A percentile compares a stretch with the other conserved stretches of the same genome.
Evolutionary conservation across 2,113 vertebrate species (phyloP).

Genomic region (Phylloscopus trochiloides): DNA sequence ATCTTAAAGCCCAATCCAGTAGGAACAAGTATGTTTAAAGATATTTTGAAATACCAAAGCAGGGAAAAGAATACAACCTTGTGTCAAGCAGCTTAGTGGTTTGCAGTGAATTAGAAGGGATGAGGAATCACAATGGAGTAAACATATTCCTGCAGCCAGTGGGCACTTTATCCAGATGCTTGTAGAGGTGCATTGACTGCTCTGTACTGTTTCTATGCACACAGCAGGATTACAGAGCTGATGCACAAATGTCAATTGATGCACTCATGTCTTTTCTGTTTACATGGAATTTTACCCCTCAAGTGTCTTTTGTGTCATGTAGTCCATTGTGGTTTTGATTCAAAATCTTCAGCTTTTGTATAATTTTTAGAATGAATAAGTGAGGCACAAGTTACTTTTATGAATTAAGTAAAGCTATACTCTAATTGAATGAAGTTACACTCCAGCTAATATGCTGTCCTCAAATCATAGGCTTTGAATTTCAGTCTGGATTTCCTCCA

Average conservation of each 20-base stretch:
- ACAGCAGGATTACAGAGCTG: background rate
- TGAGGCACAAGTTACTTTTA: background rate
- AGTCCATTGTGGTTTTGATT: background rate
- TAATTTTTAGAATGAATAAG: background rate
- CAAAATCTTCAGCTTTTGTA: background rate
- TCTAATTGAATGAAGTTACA: background rate
- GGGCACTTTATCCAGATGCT: background rate
- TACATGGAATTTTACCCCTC: background rate
- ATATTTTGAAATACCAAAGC: background rate
- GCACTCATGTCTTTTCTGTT: background rate
- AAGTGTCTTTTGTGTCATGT: background rate
- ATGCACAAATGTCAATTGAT: background rate
- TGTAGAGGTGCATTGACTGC: background rate
- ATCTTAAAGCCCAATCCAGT: background rate
- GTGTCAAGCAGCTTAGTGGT: background rate
- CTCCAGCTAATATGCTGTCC: background rate
- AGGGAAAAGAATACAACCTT: background rate
- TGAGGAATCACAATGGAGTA: background rate
- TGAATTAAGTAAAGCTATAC: background rate
- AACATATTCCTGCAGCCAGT: background rate
- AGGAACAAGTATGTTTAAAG: background rate
- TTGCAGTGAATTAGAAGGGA: background rate
- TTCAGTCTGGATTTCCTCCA: background rate
- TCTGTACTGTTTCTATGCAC: background rate
- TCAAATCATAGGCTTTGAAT: background rate